These are phyloP conservation scores for Coptotermes formosanus DNA, from an alignment of 1,140 invertebrate genomes.

Conservation along the genomic window DNA sequence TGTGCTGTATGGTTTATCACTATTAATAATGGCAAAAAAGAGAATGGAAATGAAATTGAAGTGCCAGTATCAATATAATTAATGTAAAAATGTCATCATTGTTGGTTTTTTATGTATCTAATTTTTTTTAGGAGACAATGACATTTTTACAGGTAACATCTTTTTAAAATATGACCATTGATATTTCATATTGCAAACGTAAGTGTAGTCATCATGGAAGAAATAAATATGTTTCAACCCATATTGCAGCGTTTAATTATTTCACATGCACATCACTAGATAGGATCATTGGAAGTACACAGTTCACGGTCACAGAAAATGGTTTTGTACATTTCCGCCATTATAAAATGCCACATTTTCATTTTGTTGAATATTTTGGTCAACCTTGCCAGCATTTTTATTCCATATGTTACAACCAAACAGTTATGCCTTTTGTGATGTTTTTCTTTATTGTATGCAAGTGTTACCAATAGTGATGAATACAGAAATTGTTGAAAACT, in stretches of 20 bases:
- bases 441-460: too few relatives aligned
- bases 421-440: too few relatives aligned
- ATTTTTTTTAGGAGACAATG: constrained; percentile 5
- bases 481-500: too few relatives aligned
- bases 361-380: too few relatives aligned
- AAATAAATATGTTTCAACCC: constrained; percentile 14
- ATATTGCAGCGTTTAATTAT: not conserved
- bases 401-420: too few relatives aligned
- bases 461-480: too few relatives aligned
- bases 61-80: constrained; percentile 6
- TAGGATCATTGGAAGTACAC: too few relatives aligned
- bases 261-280: not conserved
- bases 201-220: constrained; percentile 18
- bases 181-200: constrained; percentile 14
- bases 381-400: too few relatives aligned
- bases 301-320: too few relatives aligned
- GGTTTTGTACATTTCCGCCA: too few relatives aligned
- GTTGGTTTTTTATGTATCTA: constrained; percentile 18
- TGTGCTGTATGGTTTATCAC: not conserved
- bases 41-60: constrained; percentile 10
- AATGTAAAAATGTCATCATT: constrained; percentile 17
- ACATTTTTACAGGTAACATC: constrained; percentile 19
- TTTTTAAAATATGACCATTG: constrained; percentile 18
- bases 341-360: too few relatives aligned
- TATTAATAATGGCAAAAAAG: not conserved